phyloP scores from a whole-genome alignment of 2,797 vertebrate species.

The Calcarius lapponicus region DNA sequence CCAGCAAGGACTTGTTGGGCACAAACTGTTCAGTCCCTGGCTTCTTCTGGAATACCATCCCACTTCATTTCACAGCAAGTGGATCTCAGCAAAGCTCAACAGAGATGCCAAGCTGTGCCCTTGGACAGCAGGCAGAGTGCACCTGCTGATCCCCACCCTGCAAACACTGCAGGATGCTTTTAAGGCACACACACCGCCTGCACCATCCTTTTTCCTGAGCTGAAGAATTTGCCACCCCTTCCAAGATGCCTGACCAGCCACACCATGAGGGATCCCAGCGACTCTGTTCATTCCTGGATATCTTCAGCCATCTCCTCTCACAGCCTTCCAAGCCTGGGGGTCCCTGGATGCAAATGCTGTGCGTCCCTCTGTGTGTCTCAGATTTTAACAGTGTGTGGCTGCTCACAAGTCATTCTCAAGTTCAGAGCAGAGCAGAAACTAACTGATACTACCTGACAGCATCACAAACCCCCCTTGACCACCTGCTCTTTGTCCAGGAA shows the following conservation, averaged over 20 bases:
- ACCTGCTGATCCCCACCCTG: not conserved
- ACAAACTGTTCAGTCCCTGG: not conserved
- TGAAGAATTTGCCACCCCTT: not conserved
- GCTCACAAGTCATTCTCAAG: not conserved
- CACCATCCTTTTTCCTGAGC: too few species aligned
- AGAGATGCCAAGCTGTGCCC: not conserved
- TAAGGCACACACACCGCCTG: not conserved
- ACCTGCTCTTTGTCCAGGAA: not conserved
- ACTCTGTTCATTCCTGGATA: not conserved
- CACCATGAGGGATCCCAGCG: fast-evolving
- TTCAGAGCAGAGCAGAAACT: not conserved
- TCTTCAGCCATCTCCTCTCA: not conserved
- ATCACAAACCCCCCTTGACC: not conserved
- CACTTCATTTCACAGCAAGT: not conserved
- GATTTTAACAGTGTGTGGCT: not conserved
- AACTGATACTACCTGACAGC: not conserved
- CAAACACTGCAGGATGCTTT: not conserved
- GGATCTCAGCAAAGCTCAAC: not conserved
- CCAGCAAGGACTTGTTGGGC: not conserved
- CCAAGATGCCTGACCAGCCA: not conserved
- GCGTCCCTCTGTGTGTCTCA: fast-evolving
- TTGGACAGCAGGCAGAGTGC: not conserved
- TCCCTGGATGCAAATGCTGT: fast-evolving
- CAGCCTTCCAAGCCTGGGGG: fast-evolving
- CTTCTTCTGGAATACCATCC: not conserved